Evolutionary conservation across 2,797 vertebrate species (phyloP).

Genomic region (Tiaroga cobitis): DNA sequence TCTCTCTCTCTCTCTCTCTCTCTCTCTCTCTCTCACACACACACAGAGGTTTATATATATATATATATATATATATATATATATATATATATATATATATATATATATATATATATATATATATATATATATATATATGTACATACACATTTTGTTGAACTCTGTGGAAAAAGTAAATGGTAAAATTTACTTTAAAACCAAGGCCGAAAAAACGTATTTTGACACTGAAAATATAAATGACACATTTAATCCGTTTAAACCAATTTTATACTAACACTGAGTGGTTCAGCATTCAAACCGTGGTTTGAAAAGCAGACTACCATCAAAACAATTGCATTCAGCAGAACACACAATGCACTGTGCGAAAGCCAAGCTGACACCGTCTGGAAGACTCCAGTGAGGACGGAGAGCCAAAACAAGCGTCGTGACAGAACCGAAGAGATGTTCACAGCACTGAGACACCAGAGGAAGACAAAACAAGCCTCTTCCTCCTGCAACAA

Average conservation of each 20-base stretch:
- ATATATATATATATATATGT: too few relatives aligned
- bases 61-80: too few relatives aligned
- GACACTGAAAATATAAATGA: neutral
- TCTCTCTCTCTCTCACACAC: too few relatives aligned
- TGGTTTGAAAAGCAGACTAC: neutral
- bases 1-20: too few relatives aligned
- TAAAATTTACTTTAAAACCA: neutral
- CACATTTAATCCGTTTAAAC: neutral
- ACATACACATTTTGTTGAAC: too few relatives aligned
- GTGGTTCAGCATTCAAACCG: neutral
- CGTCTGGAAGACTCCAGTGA: slow-evolving; percentile 22
- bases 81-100: too few relatives aligned
- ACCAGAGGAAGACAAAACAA: slow-evolving; percentile 25
- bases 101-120: too few relatives aligned
- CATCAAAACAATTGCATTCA: slow-evolving; percentile 17
- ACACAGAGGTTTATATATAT: too few relatives aligned
- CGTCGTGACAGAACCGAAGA: slow-evolving; percentile 16
- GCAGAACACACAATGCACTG: neutral
- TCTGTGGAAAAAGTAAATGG: neutral
- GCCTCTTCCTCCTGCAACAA: slow-evolving; percentile 18
- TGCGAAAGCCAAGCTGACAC: slow-evolving; percentile 36
- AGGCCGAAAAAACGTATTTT: neutral
- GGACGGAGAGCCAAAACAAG: slow-evolving; percentile 1
- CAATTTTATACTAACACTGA: neutral
- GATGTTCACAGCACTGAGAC: slow-evolving; percentile 9